These are phyloP conservation scores for Ectobius pallidus DNA, from an alignment of 2,888 invertebrate species.

Conservation along the genomic window DNA sequence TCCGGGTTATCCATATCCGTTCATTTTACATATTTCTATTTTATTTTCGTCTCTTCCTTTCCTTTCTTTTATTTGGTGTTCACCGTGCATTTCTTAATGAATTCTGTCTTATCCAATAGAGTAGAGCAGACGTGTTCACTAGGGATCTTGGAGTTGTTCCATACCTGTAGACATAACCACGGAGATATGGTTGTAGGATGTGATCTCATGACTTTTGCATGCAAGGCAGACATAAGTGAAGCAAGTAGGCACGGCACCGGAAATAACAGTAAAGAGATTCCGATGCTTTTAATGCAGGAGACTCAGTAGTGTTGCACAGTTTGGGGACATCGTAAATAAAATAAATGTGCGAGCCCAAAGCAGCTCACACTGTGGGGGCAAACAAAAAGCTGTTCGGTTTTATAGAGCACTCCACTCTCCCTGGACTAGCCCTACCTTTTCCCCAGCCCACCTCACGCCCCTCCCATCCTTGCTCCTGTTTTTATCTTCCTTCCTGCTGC, in stretches of 20 bases:
- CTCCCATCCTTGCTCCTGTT: too few relatives aligned
- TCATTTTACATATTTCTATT: too few relatives aligned
- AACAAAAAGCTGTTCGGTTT: conserved; percentile 29
- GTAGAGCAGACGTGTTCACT: too few relatives aligned
- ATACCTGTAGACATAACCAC: too few relatives aligned
- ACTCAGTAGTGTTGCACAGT: conserved; percentile 9
- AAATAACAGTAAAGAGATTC: conserved; percentile 21
- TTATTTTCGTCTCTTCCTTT: too few relatives aligned
- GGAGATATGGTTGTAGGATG: too few relatives aligned
- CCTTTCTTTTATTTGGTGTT: too few relatives aligned
- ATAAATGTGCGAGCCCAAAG: conserved; percentile 6
- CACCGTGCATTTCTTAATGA: too few relatives aligned
- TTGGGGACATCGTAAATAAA: conserved; percentile 31
- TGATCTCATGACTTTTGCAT: neutral
- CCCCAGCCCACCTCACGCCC: too few relatives aligned
- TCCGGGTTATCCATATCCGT: too few relatives aligned
- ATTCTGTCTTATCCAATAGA: too few relatives aligned
- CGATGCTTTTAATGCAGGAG: conserved; percentile 18
- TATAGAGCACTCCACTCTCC: conserved; percentile 14
- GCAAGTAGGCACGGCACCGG: neutral
- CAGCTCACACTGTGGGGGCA: neutral
- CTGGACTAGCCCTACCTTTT: neutral
- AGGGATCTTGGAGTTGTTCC: too few relatives aligned
- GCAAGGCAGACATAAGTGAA: neutral
- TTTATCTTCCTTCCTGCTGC: neutral